A percentile compares a stretch with the other conserved stretches of the same genome.
Evolutionary conservation across 2,797 vertebrate genomes (phyloP).

Genomic region (Lutjanus campechanus): DNA sequence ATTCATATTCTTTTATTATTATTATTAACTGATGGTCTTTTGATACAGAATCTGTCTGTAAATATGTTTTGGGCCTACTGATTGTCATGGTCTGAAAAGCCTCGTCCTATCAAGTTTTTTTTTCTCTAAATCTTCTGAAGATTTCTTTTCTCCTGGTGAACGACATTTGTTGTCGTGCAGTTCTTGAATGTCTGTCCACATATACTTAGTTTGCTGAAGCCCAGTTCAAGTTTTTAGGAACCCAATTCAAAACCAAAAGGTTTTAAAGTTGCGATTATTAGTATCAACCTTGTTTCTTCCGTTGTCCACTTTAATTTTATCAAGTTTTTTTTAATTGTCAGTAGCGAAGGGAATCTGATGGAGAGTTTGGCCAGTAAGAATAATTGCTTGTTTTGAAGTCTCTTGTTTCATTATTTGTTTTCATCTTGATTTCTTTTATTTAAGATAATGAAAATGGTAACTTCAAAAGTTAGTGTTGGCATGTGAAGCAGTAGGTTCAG

Average conservation of each 20-base stretch:
- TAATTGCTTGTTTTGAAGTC: constrained; percentile 39
- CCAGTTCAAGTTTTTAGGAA: constrained; percentile 38
- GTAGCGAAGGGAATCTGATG: constrained; percentile 34
- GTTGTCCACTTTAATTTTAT: background rate
- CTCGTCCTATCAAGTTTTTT: constrained; percentile 13
- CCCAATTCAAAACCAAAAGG: constrained; percentile 21
- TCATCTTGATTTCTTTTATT: constrained; percentile 54
- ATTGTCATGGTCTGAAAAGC: constrained; percentile 42
- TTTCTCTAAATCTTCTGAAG: background rate
- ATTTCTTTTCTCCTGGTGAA: constrained; percentile 13
- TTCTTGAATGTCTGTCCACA: constrained; percentile 48
- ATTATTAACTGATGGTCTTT: constrained; percentile 34
- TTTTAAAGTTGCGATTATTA: constrained; percentile 45
- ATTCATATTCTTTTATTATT: constrained; percentile 39
- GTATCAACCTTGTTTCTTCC: constrained; percentile 13
- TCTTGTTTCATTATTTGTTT: constrained; percentile 44
- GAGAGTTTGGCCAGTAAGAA: constrained; percentile 35
- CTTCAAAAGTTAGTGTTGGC: constrained; percentile 36
- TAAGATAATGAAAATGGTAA: constrained; percentile 38
- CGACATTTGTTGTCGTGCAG: constrained; percentile 14
- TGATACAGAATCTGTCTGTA: constrained; percentile 56
- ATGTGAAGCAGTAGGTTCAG: constrained; percentile 50
- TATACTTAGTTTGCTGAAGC: constrained; percentile 33
- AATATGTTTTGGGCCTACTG: constrained; percentile 51
- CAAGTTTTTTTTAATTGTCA: constrained; percentile 29